Evolutionary conservation across 2,888 invertebrate genomes (phyloP).

Genomic region (Gymnocheta viridis): DNA sequence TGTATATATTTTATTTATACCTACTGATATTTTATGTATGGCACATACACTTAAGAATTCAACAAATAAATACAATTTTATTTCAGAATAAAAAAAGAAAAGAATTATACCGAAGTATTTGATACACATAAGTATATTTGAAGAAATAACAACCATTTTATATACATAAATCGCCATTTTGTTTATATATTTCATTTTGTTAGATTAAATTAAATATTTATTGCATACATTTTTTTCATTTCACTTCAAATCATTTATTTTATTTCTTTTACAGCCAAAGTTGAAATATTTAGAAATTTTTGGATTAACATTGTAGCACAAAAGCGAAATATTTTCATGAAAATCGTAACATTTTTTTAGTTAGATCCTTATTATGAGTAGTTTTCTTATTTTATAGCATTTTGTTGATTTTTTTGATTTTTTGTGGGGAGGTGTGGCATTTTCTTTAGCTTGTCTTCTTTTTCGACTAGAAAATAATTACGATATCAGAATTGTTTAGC

Average conservation of each 20-base stretch:
- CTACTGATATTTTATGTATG: background rate
- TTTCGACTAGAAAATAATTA: too few species aligned
- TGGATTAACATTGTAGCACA: background rate
- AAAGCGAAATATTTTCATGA: too few species aligned
- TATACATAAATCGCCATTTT: conserved; percentile 38
- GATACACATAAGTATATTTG: background rate
- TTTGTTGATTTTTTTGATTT: too few species aligned
- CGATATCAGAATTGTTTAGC: too few species aligned
- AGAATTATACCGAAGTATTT: background rate
- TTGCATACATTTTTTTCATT: conserved; percentile 3
- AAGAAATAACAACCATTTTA: background rate
- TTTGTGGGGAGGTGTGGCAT: too few species aligned
- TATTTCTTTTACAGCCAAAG: background rate
- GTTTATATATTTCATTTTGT: conserved; percentile 12
- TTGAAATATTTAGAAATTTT: background rate
- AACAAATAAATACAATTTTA: conserved; percentile 35
- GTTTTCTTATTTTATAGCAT: too few species aligned
- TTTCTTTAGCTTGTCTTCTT: too few species aligned
- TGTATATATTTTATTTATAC: background rate
- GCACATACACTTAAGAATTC: conserved; percentile 21
- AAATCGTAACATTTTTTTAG: background rate
- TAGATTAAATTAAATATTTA: conserved; percentile 37
- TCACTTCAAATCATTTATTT: background rate
- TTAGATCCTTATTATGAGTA: too few species aligned
- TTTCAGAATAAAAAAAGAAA: conserved; percentile 3